Evolutionary conservation across 2,888 invertebrate genomes (phyloP).

Genomic region (Agriopis leucophaearia): DNA sequence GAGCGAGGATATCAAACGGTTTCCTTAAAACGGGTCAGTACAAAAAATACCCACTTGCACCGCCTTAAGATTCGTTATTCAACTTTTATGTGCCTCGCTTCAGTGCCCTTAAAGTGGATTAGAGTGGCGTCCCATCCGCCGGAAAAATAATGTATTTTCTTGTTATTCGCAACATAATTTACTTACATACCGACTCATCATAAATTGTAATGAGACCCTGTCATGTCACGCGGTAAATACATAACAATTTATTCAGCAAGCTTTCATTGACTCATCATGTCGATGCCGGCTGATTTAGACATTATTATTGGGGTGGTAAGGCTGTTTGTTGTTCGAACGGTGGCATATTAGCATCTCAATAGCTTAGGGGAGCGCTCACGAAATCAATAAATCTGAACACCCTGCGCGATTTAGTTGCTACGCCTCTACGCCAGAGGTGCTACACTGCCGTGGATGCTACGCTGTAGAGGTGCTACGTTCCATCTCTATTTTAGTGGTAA

Average conservation of each 20-base stretch:
- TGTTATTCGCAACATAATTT: slow-evolving; percentile 42
- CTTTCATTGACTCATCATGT: slow-evolving; percentile 52
- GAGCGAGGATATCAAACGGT: not conserved
- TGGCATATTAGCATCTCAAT: slow-evolving; percentile 61
- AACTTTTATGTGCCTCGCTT: slow-evolving; percentile 33
- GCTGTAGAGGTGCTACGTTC: slow-evolving; percentile 50
- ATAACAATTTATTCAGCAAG: slow-evolving; percentile 51
- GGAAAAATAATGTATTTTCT: slow-evolving; percentile 37
- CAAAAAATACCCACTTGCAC: slow-evolving; percentile 16
- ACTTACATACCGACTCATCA: slow-evolving; percentile 46
- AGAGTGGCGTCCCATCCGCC: slow-evolving; percentile 30
- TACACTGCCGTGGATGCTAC: slow-evolving; percentile 44
- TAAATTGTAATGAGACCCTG: slow-evolving; percentile 50
- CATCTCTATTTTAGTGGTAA: slow-evolving; percentile 24
- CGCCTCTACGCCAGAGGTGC: slow-evolving; percentile 38
- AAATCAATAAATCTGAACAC: slow-evolving; percentile 63
- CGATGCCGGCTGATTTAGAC: slow-evolving; percentile 42
- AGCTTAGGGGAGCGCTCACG: slow-evolving; percentile 53
- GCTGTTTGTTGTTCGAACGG: slow-evolving; percentile 49
- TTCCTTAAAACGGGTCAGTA: slow-evolving; percentile 8
- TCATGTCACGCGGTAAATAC: slow-evolving; percentile 50
- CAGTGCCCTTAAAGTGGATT: slow-evolving; percentile 35
- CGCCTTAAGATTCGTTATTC: slow-evolving; percentile 23
- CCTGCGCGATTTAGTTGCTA: slow-evolving; percentile 54
- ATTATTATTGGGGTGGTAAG: slow-evolving; percentile 44